These are phyloP conservation scores for Ectemnius continuus DNA, from an alignment of 2,888 invertebrate genomes.

Conservation along the genomic window DNA sequence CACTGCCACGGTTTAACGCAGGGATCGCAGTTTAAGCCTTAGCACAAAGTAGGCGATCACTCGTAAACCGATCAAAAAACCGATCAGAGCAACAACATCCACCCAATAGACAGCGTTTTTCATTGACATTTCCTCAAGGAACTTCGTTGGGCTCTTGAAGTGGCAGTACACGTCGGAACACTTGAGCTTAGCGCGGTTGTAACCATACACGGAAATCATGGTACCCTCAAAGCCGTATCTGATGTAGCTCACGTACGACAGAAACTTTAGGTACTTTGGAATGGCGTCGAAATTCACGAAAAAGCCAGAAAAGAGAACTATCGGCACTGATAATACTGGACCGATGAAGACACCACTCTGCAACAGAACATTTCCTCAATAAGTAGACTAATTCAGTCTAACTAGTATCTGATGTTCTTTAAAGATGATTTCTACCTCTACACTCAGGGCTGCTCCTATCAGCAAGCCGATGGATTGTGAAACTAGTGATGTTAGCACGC, in stretches of 20 bases:
- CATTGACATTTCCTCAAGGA: conserved; percentile 92
- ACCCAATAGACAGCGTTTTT: conserved; percentile 87
- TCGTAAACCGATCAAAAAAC: conserved; percentile 88
- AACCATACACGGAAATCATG: conserved; percentile 94
- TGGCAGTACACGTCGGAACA: conserved; percentile 92
- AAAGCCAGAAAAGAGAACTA: conserved; percentile 95
- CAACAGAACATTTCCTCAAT: conserved; percentile 41
- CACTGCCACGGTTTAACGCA: conserved; percentile 52
- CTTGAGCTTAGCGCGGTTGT: conserved; percentile 88
- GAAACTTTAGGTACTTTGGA: conserved; percentile 92
- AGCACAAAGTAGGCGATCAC: conserved; percentile 90
- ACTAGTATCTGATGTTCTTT: no score
- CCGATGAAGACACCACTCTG: conserved; percentile 85
- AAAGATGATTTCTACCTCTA: conserved; percentile 81
- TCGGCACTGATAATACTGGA: conserved; percentile 94
- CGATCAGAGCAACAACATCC: conserved; percentile 89
- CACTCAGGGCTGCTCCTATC: conserved; percentile 94
- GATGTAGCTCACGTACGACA: conserved; percentile 94
- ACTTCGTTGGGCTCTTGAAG: conserved; percentile 88
- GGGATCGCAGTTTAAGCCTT: conserved; percentile 86
- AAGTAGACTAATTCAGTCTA: background rate
- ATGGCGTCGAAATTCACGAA: conserved; percentile 95
- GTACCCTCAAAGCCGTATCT: conserved; percentile 96
- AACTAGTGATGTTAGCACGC: conserved; percentile 92
- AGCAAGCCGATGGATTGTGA: conserved; percentile 95